These are phyloP conservation scores for Rallus limicola DNA, from an alignment of 2,113 vertebrate genomes.

Conservation along the genomic window DNA sequence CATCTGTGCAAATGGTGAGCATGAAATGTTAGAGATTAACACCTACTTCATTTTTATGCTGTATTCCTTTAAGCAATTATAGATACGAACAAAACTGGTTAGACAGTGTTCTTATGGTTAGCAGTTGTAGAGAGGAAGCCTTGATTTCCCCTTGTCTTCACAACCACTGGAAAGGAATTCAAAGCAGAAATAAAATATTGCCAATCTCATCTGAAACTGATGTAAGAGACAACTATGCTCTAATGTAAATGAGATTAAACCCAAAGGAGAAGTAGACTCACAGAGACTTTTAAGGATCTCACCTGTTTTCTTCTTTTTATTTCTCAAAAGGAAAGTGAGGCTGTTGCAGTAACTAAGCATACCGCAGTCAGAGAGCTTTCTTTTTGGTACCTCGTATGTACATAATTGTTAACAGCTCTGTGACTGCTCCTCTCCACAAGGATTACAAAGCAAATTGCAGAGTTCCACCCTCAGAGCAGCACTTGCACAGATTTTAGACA, in stretches of 20 bases:
- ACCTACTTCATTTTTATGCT: constrained; percentile 25
- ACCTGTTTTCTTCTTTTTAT: neutral
- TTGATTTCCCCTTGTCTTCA: neutral
- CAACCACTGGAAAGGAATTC: neutral
- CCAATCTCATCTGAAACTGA: neutral
- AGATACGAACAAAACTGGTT: neutral
- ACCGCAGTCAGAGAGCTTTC: neutral
- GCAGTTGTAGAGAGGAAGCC: neutral
- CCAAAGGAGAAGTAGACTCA: neutral
- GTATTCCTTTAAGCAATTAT: constrained; percentile 45
- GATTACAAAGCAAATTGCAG: neutral
- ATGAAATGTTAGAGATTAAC: constrained; percentile 42
- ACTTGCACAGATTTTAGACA: neutral
- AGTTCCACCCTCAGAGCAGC: neutral
- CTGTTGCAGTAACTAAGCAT: neutral
- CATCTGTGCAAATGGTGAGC: constrained; percentile 9
- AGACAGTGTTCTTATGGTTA: constrained; percentile 22
- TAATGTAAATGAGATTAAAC: neutral
- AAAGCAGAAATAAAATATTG: constrained; percentile 1
- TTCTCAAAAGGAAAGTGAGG: neutral
- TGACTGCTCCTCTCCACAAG: neutral
- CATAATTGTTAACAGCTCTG: neutral
- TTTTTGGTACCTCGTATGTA: neutral
- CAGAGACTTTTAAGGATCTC: neutral
- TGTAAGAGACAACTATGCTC: neutral